These are phyloP conservation scores for Neodiprion pinetum DNA, from an alignment of 1,140 invertebrate genomes.

Conservation along the genomic window DNA sequence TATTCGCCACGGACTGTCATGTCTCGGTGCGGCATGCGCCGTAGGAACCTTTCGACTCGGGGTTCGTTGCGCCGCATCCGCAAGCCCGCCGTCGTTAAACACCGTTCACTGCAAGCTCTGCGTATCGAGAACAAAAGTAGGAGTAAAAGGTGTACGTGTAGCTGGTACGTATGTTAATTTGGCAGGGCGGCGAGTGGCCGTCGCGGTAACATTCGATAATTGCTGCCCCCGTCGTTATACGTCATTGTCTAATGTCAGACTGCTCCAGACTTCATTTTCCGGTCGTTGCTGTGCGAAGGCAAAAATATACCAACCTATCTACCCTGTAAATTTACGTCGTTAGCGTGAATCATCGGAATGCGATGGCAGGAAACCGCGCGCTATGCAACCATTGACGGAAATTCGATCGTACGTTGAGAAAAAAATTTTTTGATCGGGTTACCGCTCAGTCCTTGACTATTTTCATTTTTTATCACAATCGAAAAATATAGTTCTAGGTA, in stretches of 20 bases:
- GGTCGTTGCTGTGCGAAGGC: not conserved
- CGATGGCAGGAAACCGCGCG: not conserved
- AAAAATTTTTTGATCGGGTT: too few relatives aligned
- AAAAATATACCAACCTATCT: not conserved
- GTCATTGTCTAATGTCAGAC: slow-evolving; percentile 32
- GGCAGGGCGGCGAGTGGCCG: not conserved
- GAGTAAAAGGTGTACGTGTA: slow-evolving; percentile 43
- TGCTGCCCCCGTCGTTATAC: slow-evolving; percentile 37
- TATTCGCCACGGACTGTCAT: slow-evolving; percentile 43
- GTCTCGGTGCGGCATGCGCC: slow-evolving; percentile 16
- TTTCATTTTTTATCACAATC: too few relatives aligned
- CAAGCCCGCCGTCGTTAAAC: slow-evolving; percentile 39
- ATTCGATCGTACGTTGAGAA: too few relatives aligned
- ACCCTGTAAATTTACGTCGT: not conserved
- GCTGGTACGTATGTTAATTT: slow-evolving; percentile 39
- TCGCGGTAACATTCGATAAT: slow-evolving; percentile 37
- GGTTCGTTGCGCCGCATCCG: not conserved
- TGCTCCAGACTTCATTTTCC: not conserved
- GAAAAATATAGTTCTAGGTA: too few relatives aligned
- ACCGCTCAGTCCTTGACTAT: too few relatives aligned
- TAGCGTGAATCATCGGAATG: not conserved
- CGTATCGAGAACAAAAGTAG: slow-evolving; percentile 32
- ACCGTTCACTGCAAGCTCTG: slow-evolving; percentile 32
- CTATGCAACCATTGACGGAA: too few relatives aligned
- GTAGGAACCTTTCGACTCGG: slow-evolving; percentile 8